These are phyloP conservation scores for Sycophaga agraensis DNA, from an alignment of 1,140 invertebrate species.

Conservation along the genomic window DNA sequence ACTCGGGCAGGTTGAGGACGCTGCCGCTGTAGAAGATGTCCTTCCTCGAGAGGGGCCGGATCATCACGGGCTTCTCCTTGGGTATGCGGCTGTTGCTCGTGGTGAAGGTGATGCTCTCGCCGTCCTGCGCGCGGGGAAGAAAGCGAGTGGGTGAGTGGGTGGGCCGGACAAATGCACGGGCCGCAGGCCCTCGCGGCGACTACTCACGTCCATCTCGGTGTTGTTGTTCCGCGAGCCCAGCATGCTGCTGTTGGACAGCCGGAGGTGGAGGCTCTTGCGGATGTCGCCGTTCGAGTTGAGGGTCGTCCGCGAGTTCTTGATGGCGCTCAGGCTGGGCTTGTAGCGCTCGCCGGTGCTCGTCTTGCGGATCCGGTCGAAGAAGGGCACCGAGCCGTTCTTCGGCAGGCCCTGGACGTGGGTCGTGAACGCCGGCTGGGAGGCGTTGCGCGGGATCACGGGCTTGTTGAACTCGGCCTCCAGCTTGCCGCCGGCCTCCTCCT, in stretches of 20 bases:
- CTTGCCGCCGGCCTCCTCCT: slow-evolving; percentile 39
- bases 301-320: slow-evolving; percentile 60
- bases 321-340: slow-evolving; percentile 76
- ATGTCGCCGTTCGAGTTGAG: slow-evolving; percentile 61
- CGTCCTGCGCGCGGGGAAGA: slow-evolving; percentile 41
- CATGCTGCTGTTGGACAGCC: slow-evolving; percentile 63
- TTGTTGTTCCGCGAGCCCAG: slow-evolving; percentile 64
- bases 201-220: slow-evolving; percentile 64
- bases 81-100: slow-evolving; percentile 51
- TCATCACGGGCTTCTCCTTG: slow-evolving; percentile 69
- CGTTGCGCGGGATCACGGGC: slow-evolving; percentile 72
- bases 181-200: too few relatives aligned
- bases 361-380: slow-evolving; percentile 81
- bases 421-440: slow-evolving; percentile 82
- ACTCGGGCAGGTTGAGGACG: slow-evolving; percentile 87
- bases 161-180: too few relatives aligned
- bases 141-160: not conserved
- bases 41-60: slow-evolving; percentile 90
- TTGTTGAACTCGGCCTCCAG: slow-evolving; percentile 55
- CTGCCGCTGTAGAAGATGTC: slow-evolving; percentile 99
- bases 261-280: slow-evolving; percentile 59
- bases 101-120: slow-evolving; percentile 55
- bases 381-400: slow-evolving; percentile 85
- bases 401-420: slow-evolving; percentile 76
- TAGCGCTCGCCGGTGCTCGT: slow-evolving; percentile 76